A percentile compares a stretch with the other conserved stretches of the same genome.
These are phyloP conservation scores for Monochamus alternatus DNA, from an alignment of 2,888 invertebrate species.

Conservation along the genomic window DNA sequence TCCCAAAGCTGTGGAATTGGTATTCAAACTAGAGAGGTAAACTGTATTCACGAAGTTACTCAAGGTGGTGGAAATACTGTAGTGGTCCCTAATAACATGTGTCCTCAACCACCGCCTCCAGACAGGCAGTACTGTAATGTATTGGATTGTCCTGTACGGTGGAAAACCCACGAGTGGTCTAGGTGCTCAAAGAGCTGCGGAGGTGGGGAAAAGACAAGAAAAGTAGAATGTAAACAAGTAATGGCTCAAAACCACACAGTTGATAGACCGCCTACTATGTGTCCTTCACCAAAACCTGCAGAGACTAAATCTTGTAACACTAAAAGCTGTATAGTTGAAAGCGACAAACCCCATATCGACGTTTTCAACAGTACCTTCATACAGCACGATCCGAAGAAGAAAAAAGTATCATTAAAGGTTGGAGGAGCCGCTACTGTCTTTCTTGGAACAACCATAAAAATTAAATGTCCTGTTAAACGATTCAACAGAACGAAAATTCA, in stretches of 20 bases:
- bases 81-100: constrained; percentile 94
- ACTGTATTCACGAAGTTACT: constrained; percentile 89
- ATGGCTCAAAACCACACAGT: constrained; percentile 95
- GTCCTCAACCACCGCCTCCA: constrained; percentile 91
- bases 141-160: constrained; percentile 90
- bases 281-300: constrained; percentile 83
- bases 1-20: constrained; percentile 96
- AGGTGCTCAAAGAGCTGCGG: constrained; percentile 96
- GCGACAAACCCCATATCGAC: constrained; percentile 83
- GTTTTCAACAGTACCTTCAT: constrained; percentile 87
- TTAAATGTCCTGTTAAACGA: constrained; percentile 93
- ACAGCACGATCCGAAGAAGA: constrained; percentile 87
- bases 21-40: constrained; percentile 91
- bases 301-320: constrained; percentile 89
- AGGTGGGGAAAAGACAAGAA: constrained; percentile 89
- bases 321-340: constrained; percentile 83
- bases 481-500: constrained; percentile 87
- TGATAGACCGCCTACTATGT: constrained; percentile 83
- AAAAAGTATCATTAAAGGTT: constrained; percentile 88
- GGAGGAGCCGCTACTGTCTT: constrained; percentile 93
- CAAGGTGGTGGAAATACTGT: constrained; percentile 91
- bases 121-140: constrained; percentile 94
- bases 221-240: constrained; percentile 91
- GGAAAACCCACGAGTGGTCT: constrained; percentile 92
- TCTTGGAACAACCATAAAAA: constrained; percentile 92